Base-by-base conservation (phyloP, 2,888 invertebrate species). In the Eupithecia vulgata region DNA sequence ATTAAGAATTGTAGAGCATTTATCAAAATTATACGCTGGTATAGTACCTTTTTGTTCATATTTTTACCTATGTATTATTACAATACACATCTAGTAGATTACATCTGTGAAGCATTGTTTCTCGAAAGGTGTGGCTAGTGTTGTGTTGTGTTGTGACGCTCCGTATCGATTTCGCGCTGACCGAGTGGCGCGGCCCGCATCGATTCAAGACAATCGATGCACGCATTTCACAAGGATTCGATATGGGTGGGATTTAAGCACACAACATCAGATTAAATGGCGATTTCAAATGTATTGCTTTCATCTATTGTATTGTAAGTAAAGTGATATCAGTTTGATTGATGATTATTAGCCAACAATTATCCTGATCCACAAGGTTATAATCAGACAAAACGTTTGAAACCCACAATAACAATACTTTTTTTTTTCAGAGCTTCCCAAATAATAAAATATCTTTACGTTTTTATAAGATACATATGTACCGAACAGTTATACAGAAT, bases 121-220 rank as follows among this genome's bases (percentile, higher is more conserved):
- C 6, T 4, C 12, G n/a, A 12, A 35, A 64, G 7, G n/a, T 6
- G 21, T 21, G 65, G 37, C 21, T 59, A 70, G 76, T 59, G 73
- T 76, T 88, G 90, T 89, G 73, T 76, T 88, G 90, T 89, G 89
- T 30, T 30, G 30, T 30, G 89, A 88, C 88, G 89, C 83, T 78
- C 82, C 73, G 59, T 30, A 71, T 71, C 66, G 71, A 71, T 65
- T 65, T 78, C 83, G 79, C 71, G 40, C 7, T 59, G 67, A 69
- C 72, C 72, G 72, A 70, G 48, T 68, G 74, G 68, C 70, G 66
- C 71, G 74, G n/a, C 42, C 68, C 76, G 72, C 81, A 85, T 87
- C 85, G 85, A 87, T 82, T 81, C 68, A 42, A 57, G 37, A 71
- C 70, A 79, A 83, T 83, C 83, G 81, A 90, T 88, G 80, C 79